phyloP scores from a whole-genome alignment of 2,113 vertebrate genomes.

The Muntiacus muntjak region DNA sequence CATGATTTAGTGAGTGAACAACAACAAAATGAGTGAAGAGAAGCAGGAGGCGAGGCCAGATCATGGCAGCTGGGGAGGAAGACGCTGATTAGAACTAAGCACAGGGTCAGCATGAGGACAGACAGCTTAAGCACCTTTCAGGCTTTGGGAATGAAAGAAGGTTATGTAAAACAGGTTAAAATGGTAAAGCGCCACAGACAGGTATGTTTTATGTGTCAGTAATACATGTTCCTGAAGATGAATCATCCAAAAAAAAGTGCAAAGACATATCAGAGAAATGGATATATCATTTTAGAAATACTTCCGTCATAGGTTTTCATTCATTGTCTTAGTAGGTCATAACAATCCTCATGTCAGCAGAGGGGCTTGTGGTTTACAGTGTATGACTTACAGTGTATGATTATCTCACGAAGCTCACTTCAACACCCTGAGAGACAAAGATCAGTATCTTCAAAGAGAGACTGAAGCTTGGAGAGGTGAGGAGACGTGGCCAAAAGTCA shows the following conservation, averaged over 20 bases:
- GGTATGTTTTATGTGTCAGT: not conserved
- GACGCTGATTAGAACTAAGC: not conserved
- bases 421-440: not conserved
- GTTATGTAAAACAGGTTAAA: not conserved
- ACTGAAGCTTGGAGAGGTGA: not conserved
- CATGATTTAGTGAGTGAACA: not conserved
- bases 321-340: not conserved
- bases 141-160: not conserved
- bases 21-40: not conserved
- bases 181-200: not conserved
- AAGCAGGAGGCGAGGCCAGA: not conserved
- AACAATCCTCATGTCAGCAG: not conserved
- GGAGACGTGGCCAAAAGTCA: not conserved
- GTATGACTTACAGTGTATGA: not conserved
- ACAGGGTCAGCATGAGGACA: not conserved
- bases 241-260: not conserved
- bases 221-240: not conserved
- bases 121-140: not conserved
- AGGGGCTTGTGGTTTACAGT: not conserved
- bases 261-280: not conserved
- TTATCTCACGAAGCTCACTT: not conserved
- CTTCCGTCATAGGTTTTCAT: not conserved
- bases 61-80: not conserved
- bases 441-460: not conserved
- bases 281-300: conserved; percentile 2